A percentile compares a stretch with the other conserved stretches of the same genome.
These are phyloP conservation scores for Oryzias curvinotus DNA, from an alignment of 2,113 vertebrate species.

Conservation along the genomic window DNA sequence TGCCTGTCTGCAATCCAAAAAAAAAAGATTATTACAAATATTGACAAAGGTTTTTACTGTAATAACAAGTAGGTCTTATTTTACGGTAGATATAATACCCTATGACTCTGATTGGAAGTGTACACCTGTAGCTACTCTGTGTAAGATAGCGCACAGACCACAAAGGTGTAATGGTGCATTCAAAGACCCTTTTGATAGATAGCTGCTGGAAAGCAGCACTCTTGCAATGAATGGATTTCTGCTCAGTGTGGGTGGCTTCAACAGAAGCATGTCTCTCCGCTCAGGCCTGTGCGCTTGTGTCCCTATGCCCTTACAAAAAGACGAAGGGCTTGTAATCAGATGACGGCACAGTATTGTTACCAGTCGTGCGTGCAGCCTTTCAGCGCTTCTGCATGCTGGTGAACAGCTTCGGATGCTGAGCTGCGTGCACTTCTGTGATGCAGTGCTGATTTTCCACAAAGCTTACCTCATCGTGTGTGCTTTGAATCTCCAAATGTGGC, in stretches of 20 bases:
- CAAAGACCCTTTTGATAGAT: slow-evolving; percentile 62
- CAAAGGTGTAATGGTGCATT: slow-evolving; percentile 49
- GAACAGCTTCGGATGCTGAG: slow-evolving; percentile 18
- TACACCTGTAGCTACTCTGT: slow-evolving; percentile 54
- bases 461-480: slow-evolving; percentile 58
- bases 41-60: too few species aligned
- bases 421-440: slow-evolving; percentile 15
- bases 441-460: slow-evolving; percentile 24
- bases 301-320: slow-evolving; percentile 32
- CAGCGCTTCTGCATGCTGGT: slow-evolving; percentile 7
- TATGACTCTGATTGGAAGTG: slow-evolving; percentile 40
- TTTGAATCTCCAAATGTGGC: slow-evolving; percentile 38
- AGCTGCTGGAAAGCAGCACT: slow-evolving; percentile 43
- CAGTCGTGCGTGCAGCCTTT: slow-evolving; percentile 11
- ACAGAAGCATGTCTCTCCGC: slow-evolving; percentile 31
- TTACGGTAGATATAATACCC: too few species aligned
- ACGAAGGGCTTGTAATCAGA: slow-evolving; percentile 35
- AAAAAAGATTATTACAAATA: too few species aligned
- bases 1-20: too few species aligned
- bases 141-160: slow-evolving; percentile 27
- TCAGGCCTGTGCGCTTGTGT: slow-evolving; percentile 10
- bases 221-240: slow-evolving; percentile 52
- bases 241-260: slow-evolving; percentile 57
- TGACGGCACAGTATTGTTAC: slow-evolving; percentile 27
- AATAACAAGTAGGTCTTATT: too few species aligned